Evolutionary conservation across 2,797 vertebrate species (phyloP), one percentile per base, ranked within the genome.

Genomic region (Rhabdophis nuchalis): DNA sequence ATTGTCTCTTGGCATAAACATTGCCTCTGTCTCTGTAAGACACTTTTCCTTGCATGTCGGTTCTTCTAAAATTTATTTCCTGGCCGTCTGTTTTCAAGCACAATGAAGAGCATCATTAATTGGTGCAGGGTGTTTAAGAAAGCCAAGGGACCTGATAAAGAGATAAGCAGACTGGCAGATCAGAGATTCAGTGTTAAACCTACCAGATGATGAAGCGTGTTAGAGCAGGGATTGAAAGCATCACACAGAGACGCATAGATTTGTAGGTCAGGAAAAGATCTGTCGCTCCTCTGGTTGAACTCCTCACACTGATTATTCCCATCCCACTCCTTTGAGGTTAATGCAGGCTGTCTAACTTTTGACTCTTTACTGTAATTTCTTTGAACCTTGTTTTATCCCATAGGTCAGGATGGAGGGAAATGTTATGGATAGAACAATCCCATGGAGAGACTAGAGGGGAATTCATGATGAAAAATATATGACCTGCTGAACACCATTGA

Each of bases 1-100:
- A 92, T 95, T 94, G 77, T 91, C 91, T 87, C 52, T 27, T 52
- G 93, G 18, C 72, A 94, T 93, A 95, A 94, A 94, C 92, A 82
- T 5, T 4, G 52, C 87, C 86, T 36, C 54, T 87, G 53, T 87
- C 20, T 57, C 36, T 46, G 87, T 54, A 18, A 29, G 29, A 29
- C 29, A 18, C 72, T 54, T 54, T 85, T 86, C 64, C 46, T 36
- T 88, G 16, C 11, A 57, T 56, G 50, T 41, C 11, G 3, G 27
- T 86, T 88, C 61, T 93, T 95, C 94, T 86, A 92, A 94, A 95
- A 41, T 88, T 85, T 91, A 61, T 91, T 89, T 89, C 50, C 96
- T 82, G 87, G 60, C 32, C 0, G 0, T 77, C 29, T 41, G 94
- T 90, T 95, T 96, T 93, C 90, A 64, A 5, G 2, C 5, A 27